Evolutionary conservation across 2,888 invertebrate genomes (phyloP), one percentile per base, ranked within the genome.

Genomic region (Ctena decussata): DNA sequence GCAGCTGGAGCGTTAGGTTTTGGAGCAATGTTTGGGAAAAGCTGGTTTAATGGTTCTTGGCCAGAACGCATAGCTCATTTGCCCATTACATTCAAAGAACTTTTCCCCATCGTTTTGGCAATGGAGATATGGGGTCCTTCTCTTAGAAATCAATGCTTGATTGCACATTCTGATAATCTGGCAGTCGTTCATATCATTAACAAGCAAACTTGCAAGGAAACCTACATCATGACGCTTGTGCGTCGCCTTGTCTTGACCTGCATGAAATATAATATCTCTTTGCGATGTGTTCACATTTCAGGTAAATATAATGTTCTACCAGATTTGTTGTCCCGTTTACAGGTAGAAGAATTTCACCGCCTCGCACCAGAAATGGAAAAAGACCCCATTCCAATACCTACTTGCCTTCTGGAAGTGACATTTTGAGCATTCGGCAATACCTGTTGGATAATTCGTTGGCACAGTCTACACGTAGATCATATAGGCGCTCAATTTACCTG

Each of bases 161-260:
- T 78, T 1, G 69, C 85, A n/a, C 85, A 88, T 53, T 82, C 88
- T 0, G 86, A 88, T 32, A 88, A 90, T 65, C 12, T 39, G 1
- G 82, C 84, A 12, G 87, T 87, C 0, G 84, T 87, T 1, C 41
- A 84, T 46, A 86, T 89, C 15, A 81, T 89, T 0, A 89, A 87
- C 69, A 82, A 77, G 49, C 85, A 85, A 69, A 60, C 80, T 0
- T 82, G 60, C n/a, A 83, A 83, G 57, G 83, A 81, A 12, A 24
- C 44, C 0, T 1, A 12, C 0, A 53, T 89, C 6, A 89, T 87
- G 87, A 18, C 8, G 27, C 53, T 87, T 18, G 80, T 90, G 0
- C 69, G 85, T 0, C 70, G 83, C n/a, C 35, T 87, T 49, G 86
- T 85, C 0, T 24, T 88, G 24, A 39, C 49, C 0, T 76, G 78